Evolutionary conservation across 2,888 invertebrate genomes (phyloP), one percentile per base, ranked within the genome.

Genomic region (Agriopis leucophaearia): DNA sequence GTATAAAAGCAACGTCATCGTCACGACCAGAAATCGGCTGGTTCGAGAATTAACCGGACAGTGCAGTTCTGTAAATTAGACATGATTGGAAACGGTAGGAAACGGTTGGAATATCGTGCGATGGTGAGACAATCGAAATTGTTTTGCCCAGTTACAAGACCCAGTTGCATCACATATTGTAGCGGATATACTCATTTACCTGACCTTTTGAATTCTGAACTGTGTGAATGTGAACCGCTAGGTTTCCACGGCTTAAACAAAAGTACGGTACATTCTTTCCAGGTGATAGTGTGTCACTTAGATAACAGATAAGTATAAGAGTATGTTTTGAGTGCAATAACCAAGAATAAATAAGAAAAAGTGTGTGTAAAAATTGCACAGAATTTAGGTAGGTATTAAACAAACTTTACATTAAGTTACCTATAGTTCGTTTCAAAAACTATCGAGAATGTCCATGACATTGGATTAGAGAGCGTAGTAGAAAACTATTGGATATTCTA

Each of bases 121-220:
- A 56, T 40, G 15, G 38, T 38, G 40, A 55, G 42, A 55, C 27
- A 42, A 35, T 15, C 12, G 50, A 55, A 48, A 57, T 51, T 47
- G 52, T 51, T 61, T 47, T 52, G 42, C 27, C 57, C 44, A 66
- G 58, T 48, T 42, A 54, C 55, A 69, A 18, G 44, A 55, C 15
- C 63, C 18, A 40, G 60, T 72, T 72, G 66, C 72, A 71, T 72
- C 69, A 72, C 51, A 27, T 27, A 27, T 27, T 27, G 36, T 55
- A 10, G 50, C 18, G 48, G 13, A 48, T 40, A 36, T 61, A 45
- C 44, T 45, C 48, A 66, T 64, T 65, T 66, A 61, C 61, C 57
- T 70, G 66, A 69, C 69, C 70, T 67, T 59, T 61, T 66, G 66
- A 66, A 48, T 67, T 71, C 40, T 60, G 55, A 69, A 60, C 66